Evolutionary conservation across 2,797 vertebrate species (phyloP).

Genomic region (Synaphobranchus kaupii): DNA sequence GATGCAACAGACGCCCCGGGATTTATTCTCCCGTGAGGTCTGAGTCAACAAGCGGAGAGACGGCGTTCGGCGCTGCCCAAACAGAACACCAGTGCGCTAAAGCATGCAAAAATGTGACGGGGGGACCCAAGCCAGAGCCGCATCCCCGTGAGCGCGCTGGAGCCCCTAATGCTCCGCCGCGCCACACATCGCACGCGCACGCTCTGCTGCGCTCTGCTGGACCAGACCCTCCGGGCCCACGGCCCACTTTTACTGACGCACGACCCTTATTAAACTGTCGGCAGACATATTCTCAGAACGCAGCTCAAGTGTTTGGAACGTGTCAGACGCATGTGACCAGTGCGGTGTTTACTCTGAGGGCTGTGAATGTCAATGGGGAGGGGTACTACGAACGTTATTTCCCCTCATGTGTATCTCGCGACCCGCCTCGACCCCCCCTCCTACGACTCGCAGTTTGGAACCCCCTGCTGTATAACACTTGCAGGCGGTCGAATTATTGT

Average conservation of each 20-base stretch:
- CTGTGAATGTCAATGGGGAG: not conserved
- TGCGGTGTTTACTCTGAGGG: not conserved
- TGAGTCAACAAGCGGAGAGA: conserved; percentile 19
- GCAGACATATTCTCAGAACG: not conserved
- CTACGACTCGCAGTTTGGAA: not conserved
- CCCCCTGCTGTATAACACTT: not conserved
- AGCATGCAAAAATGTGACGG: conserved; percentile 3
- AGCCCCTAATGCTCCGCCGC: not conserved
- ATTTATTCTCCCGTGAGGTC: conserved; percentile 16
- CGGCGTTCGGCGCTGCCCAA: not conserved
- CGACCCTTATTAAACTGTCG: not conserved
- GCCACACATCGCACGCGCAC: no score
- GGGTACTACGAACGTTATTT: not conserved
- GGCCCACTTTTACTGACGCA: not conserved
- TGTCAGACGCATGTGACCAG: not conserved
- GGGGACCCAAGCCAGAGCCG: not conserved
- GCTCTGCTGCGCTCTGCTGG: not conserved
- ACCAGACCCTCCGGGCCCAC: not conserved
- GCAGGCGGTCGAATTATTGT: not conserved
- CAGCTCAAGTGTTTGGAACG: not conserved
- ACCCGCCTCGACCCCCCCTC: not conserved
- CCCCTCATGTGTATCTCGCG: not conserved
- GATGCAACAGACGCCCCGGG: not conserved
- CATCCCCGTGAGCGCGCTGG: not conserved
- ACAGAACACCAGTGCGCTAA: not conserved